phyloP scores from a whole-genome alignment of 2,797 vertebrate genomes.

The Gorsachius magnificus region DNA sequence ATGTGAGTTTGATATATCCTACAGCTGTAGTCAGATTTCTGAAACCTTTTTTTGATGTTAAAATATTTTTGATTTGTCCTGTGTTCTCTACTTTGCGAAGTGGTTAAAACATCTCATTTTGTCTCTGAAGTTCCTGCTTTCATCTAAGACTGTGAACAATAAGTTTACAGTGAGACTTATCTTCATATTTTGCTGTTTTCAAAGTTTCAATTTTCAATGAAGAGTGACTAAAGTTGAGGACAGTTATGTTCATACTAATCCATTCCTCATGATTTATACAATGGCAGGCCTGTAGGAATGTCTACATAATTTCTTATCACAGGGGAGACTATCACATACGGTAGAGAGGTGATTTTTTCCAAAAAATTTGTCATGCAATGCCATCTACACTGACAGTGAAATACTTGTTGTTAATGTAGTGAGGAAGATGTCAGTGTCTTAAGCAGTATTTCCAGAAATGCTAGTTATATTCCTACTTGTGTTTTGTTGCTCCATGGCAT shows the following conservation, averaged over 20 bases:
- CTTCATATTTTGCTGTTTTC: not conserved
- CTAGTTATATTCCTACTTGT: not conserved
- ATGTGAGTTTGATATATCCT: not conserved
- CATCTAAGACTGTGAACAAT: not conserved
- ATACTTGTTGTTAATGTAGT: not conserved
- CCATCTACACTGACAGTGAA: not conserved
- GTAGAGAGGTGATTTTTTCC: not conserved
- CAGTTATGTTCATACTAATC: not conserved
- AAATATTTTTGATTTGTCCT: not conserved
- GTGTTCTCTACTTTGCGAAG: not conserved
- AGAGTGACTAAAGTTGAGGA: not conserved
- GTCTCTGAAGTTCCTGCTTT: not conserved
- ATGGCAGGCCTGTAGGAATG: not conserved
- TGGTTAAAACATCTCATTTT: not conserved
- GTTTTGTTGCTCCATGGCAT: not conserved
- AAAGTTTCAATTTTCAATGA: not conserved
- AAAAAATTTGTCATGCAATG: not conserved
- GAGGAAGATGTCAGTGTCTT: not conserved
- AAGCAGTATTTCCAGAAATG: not conserved
- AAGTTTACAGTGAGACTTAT: not conserved
- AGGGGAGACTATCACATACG: not conserved
- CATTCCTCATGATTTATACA: not conserved
- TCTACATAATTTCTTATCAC: not conserved
- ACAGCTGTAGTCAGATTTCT: not conserved
- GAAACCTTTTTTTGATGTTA: not conserved